A percentile compares a stretch with the other conserved stretches of the same genome.
These are phyloP conservation scores for Petrocephalus zakoni DNA, from an alignment of 2,113 vertebrate genomes.

Conservation along the genomic window DNA sequence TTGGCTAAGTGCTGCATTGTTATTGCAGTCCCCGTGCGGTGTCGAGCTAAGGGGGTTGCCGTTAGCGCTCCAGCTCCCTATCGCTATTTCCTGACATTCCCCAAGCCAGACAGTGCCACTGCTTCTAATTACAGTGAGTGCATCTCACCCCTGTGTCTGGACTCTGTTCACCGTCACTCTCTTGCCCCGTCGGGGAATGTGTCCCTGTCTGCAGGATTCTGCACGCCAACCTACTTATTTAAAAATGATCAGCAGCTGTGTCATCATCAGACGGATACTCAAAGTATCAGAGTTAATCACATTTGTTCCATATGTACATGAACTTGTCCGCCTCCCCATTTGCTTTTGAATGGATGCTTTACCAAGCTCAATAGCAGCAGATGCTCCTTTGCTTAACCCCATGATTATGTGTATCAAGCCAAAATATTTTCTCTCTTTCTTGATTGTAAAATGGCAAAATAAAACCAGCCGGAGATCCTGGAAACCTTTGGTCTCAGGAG, in stretches of 20 bases:
- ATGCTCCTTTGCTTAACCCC: neutral
- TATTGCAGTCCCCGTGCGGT: neutral
- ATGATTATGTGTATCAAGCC: neutral
- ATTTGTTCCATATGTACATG: neutral
- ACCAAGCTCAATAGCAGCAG: neutral
- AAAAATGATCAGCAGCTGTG: neutral
- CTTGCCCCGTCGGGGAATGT: neutral
- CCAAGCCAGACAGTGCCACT: neutral
- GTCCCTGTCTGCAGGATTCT: neutral
- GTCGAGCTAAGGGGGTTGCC: neutral
- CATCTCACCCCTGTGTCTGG: neutral
- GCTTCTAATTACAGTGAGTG: conserved; percentile 8
- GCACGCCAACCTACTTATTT: neutral
- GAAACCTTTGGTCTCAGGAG: neutral
- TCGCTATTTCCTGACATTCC: neutral
- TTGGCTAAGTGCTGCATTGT: neutral
- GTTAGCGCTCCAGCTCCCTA: neutral
- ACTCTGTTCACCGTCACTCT: neutral
- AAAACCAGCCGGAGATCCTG: neutral
- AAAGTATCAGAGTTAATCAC: neutral
- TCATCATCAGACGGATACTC: neutral
- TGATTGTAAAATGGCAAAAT: neutral
- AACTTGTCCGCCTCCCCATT: neutral
- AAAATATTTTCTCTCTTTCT: neutral
- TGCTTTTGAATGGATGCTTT: neutral